Conservation (phyloP, 1,140 invertebrate species). For the Drosophila melanogaster region DNA sequence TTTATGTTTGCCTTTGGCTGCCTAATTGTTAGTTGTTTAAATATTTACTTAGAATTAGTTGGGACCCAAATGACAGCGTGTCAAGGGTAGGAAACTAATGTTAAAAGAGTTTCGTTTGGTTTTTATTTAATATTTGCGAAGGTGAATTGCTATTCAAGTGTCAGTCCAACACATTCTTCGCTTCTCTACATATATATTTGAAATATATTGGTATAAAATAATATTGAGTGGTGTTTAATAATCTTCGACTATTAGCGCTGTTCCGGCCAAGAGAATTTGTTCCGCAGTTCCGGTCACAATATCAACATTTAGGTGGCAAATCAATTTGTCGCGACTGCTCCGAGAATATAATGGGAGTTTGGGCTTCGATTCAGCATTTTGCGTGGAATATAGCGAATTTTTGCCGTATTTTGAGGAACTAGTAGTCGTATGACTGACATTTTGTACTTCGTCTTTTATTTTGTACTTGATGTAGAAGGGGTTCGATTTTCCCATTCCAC, state of each 20-base stretch:
- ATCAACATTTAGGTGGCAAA: conserved; percentile 67
- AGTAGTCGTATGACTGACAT: not conserved
- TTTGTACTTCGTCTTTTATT: conserved; percentile 26
- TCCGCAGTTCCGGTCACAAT: conserved; percentile 40
- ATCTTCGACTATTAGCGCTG: conserved; percentile 75
- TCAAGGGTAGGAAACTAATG: not conserved
- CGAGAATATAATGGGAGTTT: conserved; percentile 70
- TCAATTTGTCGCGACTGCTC: conserved; percentile 59
- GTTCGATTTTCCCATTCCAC: conserved; percentile 26
- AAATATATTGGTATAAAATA: not conserved
- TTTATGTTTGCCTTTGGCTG: conserved; percentile 5
- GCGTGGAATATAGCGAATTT: conserved; percentile 12
- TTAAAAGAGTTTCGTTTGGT: not conserved
- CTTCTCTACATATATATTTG: not conserved
- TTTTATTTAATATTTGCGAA: not conserved
- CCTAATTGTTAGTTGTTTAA: conserved; percentile 9
- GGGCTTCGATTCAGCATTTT: conserved; percentile 38
- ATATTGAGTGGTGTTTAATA: conserved; percentile 35
- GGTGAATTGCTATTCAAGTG: not conserved
- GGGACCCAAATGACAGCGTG: not conserved
- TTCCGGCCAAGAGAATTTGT: conserved; percentile 72
- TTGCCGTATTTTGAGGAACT: conserved; percentile 16
- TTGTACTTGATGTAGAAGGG: conserved; percentile 52
- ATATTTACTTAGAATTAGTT: conserved; percentile 12
- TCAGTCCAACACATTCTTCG: too few relatives aligned